phyloP scores from a whole-genome alignment of 2,113 vertebrate species.

The Marmota flaviventris region DNA sequence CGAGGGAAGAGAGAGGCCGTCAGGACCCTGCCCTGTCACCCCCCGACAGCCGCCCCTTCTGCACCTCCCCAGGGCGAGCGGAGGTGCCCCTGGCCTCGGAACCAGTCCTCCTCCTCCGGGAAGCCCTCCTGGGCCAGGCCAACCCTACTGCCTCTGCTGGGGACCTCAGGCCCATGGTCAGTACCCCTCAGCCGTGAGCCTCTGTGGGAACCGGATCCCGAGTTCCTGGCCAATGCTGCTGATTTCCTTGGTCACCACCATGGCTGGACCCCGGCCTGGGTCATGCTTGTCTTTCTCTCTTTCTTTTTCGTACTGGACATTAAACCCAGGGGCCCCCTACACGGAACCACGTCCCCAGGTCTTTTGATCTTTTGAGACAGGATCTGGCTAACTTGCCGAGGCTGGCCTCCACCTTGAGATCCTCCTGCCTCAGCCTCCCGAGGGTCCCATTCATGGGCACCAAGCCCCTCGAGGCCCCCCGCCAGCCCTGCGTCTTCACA shows the following conservation, averaged over 20 bases:
- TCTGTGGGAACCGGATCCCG: background rate
- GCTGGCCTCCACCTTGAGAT: too few relatives aligned
- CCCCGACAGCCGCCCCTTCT: background rate
- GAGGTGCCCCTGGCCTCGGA: background rate
- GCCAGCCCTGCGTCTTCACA: background rate
- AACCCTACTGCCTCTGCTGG: rapidly evolving
- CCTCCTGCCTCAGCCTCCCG: too few relatives aligned
- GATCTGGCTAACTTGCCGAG: too few relatives aligned
- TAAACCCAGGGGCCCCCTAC: too few relatives aligned
- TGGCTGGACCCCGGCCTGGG: background rate
- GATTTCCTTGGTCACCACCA: background rate
- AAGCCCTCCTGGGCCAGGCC: background rate
- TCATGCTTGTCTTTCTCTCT: background rate
- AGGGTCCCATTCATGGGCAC: background rate
- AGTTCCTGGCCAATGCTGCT: background rate
- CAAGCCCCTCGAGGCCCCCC: background rate
- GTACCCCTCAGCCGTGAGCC: background rate
- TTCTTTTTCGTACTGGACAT: too few relatives aligned
- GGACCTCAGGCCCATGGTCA: background rate
- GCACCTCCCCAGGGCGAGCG: background rate
- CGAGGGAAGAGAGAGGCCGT: constrained; percentile 52
- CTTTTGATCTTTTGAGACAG: too few relatives aligned
- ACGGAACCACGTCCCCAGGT: too few relatives aligned
- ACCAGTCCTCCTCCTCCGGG: background rate
- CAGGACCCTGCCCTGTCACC: background rate